Percentiles rank a stretch among this genome's conserved stretches.
phyloP scores from a whole-genome alignment of 2,113 vertebrate genomes.

The Genyomyrus donnyi region DNA sequence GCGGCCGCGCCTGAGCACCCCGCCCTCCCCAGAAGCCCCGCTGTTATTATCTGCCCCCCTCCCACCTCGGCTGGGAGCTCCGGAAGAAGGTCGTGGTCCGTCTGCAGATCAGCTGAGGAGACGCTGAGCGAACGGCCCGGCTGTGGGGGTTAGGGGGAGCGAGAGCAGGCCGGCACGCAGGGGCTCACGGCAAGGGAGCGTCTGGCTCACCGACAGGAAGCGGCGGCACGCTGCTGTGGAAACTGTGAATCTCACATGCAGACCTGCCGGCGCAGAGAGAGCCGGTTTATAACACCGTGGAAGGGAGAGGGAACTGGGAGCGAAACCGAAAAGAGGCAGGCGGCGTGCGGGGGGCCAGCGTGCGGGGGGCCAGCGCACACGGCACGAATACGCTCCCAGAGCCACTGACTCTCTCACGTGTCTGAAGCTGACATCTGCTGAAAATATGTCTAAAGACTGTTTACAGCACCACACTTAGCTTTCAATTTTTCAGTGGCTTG shows the following conservation, averaged over 20 bases:
- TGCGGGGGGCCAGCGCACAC: neutral
- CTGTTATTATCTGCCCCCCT: neutral
- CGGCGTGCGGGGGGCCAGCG: neutral
- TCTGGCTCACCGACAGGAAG: constrained; percentile 22
- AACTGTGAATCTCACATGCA: constrained; percentile 21
- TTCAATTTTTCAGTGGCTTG: neutral
- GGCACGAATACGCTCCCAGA: neutral
- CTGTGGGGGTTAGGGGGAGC: neutral
- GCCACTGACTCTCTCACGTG: neutral
- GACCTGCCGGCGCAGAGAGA: neutral
- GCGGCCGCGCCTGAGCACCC: neutral
- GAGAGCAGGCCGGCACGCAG: neutral
- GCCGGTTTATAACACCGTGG: neutral
- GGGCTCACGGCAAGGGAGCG: constrained; percentile 26
- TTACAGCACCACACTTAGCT: neutral
- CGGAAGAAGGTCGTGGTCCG: neutral
- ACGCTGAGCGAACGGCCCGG: neutral
- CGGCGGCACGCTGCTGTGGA: constrained; percentile 1
- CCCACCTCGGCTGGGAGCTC: neutral
- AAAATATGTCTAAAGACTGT: neutral
- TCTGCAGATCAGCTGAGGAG: neutral
- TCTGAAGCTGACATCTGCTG: neutral
- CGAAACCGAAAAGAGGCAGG: neutral
- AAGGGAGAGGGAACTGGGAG: neutral
- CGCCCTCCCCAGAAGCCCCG: neutral